These are phyloP conservation scores for Chloroclysta siterata DNA, from an alignment of 2,888 invertebrate species.

Conservation along the genomic window DNA sequence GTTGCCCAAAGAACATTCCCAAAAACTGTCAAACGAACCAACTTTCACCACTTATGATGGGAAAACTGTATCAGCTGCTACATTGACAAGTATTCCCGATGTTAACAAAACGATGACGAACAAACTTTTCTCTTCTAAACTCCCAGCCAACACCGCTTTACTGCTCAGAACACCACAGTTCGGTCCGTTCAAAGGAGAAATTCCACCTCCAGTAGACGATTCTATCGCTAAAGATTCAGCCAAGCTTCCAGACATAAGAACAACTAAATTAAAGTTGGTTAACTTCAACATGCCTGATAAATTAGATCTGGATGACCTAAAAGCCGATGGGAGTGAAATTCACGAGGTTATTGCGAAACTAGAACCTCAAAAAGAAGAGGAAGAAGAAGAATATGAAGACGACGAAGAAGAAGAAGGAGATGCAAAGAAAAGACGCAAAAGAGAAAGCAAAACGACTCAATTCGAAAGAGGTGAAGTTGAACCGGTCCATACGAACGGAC, in stretches of 20 bases:
- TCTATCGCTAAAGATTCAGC: constrained; percentile 52
- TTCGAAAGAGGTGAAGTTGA: constrained; percentile 64
- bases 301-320: constrained; percentile 52
- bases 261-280: constrained; percentile 74
- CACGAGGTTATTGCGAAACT: constrained; percentile 47
- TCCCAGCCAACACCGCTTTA: constrained; percentile 81
- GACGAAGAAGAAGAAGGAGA: constrained; percentile 45
- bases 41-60: constrained; percentile 91
- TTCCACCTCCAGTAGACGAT: constrained; percentile 80
- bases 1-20: constrained; percentile 74
- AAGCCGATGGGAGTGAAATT: constrained; percentile 60
- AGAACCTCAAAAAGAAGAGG: constrained; percentile 41
- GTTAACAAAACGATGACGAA: constrained; percentile 60
- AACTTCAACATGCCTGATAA: constrained; percentile 55
- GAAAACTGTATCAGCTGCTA: constrained; percentile 88
- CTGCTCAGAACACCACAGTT: constrained; percentile 90
- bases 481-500: constrained; percentile 54
- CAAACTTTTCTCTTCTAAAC: constrained; percentile 73
- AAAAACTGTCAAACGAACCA: constrained; percentile 67
- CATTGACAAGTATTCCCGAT: constrained; percentile 84
- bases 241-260: constrained; percentile 39
- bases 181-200: constrained; percentile 89
- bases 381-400: constrained; percentile 42
- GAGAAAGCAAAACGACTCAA: constrained; percentile 67
- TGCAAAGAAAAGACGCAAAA: constrained; percentile 51